Conservation (phyloP, 2,113 vertebrate genomes). For the Myiopsitta monachus region DNA sequence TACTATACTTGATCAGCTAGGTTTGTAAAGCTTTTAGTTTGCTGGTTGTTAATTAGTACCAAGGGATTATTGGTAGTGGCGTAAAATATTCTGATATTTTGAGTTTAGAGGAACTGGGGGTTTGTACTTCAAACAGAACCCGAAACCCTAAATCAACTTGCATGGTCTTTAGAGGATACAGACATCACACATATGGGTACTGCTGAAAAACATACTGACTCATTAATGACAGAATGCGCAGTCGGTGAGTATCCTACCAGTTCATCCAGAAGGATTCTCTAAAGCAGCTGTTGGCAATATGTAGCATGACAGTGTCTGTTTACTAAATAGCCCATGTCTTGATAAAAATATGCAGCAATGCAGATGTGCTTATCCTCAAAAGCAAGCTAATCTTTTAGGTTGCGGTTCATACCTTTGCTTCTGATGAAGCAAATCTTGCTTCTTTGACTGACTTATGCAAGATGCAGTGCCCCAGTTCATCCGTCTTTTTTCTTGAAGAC, state of each 20-base stretch:
- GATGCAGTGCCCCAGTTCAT: accelerated
- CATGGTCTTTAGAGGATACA: neutral
- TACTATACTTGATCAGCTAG: neutral
- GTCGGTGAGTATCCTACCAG: neutral
- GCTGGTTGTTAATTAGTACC: neutral
- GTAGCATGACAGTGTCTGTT: neutral
- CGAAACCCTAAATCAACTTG: accelerated
- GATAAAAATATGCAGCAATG: neutral
- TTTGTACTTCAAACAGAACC: neutral
- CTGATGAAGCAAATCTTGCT: neutral
- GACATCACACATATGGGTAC: neutral
- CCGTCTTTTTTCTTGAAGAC: neutral
- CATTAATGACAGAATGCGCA: neutral
- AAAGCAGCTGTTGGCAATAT: neutral
- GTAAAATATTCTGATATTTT: neutral
- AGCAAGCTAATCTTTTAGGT: neutral
- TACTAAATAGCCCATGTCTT: neutral
- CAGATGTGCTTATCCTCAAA: neutral
- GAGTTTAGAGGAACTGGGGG: neutral
- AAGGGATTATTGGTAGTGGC: neutral
- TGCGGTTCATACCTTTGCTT: neutral
- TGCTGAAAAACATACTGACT: neutral
- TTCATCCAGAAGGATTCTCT: neutral
- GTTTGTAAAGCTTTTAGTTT: neutral
- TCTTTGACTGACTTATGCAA: neutral